Base-by-base conservation (phyloP, 2,113 vertebrate species). In the Gavialis gangeticus region DNA sequence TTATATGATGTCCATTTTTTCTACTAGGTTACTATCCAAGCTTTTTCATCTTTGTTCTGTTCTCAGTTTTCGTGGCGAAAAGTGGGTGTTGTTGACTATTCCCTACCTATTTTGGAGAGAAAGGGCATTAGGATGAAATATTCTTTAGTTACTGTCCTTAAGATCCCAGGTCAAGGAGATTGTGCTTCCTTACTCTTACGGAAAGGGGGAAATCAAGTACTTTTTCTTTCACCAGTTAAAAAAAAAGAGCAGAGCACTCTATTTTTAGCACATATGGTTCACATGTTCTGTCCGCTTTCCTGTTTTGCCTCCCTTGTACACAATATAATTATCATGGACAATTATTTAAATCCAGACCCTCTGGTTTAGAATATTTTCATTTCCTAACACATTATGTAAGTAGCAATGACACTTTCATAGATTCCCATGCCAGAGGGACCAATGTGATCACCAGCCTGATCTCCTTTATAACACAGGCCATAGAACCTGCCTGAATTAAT, bases 251-350 rank as follows among this genome's bases (percentile, higher is more conserved):
- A 79, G 3, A 34, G 46, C 46, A 46, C 82, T 30, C 83, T 93
- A 79, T 88, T 95, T 95, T 95, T 89, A 92, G 91, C n/a, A 92
- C 63, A 79, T 24, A 19, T 46, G 27, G 14, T 88, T 79, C 91
- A 95, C 90, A 57, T 94, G 92, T 95, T 58, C 69, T 9, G 85
- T 16, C 92, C 66, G 79, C 85, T 91, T 95, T 89, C 69, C 83
- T 82, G 27, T 62, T 12, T 85, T 11, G 54, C 63, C 30, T 85
- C 83, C 59, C 92, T 97, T 87, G 77, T 80, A 86, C 30, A 58
- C 78, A 84, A 21, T 17, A 55, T 21, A 92, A 69, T 37, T 58
- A 84, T 78, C 93, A 77, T 96, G 96, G 89, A 92, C 95, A 96
- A 91, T 79, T 82, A 79, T 67, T 46, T 46, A 46, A 46, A 46